Conservation (phyloP, 1,140 invertebrate species). For the Bombyx mandarina region DNA sequence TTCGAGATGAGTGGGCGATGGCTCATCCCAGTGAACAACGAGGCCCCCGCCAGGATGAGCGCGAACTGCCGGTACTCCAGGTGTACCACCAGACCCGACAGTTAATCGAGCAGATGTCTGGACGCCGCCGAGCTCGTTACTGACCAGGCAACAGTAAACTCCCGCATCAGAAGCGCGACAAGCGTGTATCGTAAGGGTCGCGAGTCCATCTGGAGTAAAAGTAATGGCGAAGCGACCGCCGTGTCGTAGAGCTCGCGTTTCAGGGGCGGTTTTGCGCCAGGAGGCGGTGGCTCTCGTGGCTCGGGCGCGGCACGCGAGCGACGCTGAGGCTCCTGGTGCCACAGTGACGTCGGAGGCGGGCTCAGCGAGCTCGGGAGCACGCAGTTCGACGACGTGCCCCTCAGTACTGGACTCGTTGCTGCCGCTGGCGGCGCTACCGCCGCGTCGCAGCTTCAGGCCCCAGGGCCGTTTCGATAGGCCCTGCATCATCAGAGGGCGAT, state of each 20-base stretch:
- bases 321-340: slow-evolving; percentile 39
- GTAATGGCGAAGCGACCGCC: slow-evolving; percentile 65
- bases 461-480: slow-evolving; percentile 70
- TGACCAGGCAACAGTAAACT: slow-evolving; percentile 74
- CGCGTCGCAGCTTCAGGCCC: slow-evolving; percentile 66
- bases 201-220: slow-evolving; percentile 65
- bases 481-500: slow-evolving; percentile 21
- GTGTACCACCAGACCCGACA: slow-evolving; percentile 49
- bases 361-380: slow-evolving; percentile 56
- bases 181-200: slow-evolving; percentile 68
- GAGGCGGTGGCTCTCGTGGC: slow-evolving; percentile 57
- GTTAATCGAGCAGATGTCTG: slow-evolving; percentile 70
- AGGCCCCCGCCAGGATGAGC: slow-evolving; percentile 52
- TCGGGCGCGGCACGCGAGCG: slow-evolving; percentile 46
- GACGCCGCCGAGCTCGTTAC: slow-evolving; percentile 74
- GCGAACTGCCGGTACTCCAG: slow-evolving; percentile 41
- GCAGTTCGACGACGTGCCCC: slow-evolving; percentile 53
- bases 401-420: slow-evolving; percentile 36
- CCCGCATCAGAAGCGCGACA: slow-evolving; percentile 74
- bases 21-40: slow-evolving; percentile 66
- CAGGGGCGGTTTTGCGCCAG: slow-evolving; percentile 74
- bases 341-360: slow-evolving; percentile 51
- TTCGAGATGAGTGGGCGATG: slow-evolving; percentile 54
- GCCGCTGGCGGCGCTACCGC: slow-evolving; percentile 24
- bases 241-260: slow-evolving; percentile 66